These are phyloP conservation scores for Esox masquinongy DNA, from an alignment of 2,797 vertebrate genomes.

Conservation along the genomic window DNA sequence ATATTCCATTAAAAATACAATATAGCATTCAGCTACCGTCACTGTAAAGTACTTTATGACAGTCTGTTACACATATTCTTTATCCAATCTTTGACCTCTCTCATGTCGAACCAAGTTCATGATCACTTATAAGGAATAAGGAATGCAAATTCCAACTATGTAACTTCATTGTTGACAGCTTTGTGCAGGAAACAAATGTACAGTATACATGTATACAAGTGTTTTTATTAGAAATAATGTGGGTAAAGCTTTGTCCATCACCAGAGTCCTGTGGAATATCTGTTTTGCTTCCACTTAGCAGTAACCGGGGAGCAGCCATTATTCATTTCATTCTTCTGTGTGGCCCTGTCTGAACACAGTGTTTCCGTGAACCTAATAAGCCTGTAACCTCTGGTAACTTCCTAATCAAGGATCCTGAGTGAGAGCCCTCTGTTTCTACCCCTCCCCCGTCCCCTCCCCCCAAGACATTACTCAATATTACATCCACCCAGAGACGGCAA, in stretches of 20 bases:
- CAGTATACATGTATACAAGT: not conserved
- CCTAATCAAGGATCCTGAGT: slow-evolving; percentile 27
- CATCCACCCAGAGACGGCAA: slow-evolving; percentile 27
- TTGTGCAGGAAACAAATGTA: not conserved
- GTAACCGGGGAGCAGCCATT: slow-evolving; percentile 30
- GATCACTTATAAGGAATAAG: not conserved
- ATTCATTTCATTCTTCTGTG: not conserved
- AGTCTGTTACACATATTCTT: not conserved
- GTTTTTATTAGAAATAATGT: not conserved
- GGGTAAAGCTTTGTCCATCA: not conserved
- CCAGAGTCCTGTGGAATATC: not conserved
- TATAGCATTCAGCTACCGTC: not conserved
- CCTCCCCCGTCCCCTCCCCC: not conserved
- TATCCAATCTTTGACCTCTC: not conserved
- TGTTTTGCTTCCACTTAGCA: slow-evolving; percentile 16
- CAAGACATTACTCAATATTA: slow-evolving; percentile 45
- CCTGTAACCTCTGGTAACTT: slow-evolving; percentile 25
- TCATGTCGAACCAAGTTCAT: not conserved
- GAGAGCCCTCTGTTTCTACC: slow-evolving; percentile 18
- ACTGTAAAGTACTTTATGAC: too few species aligned
- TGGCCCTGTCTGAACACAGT: slow-evolving; percentile 2
- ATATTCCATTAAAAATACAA: not conserved
- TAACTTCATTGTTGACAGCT: not conserved
- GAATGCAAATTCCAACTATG: not conserved
- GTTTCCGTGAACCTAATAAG: slow-evolving; percentile 37